Evolutionary conservation across 2,888 invertebrate species (phyloP), one percentile per base, ranked within the genome.

Genomic region (Brenthis daphne): DNA sequence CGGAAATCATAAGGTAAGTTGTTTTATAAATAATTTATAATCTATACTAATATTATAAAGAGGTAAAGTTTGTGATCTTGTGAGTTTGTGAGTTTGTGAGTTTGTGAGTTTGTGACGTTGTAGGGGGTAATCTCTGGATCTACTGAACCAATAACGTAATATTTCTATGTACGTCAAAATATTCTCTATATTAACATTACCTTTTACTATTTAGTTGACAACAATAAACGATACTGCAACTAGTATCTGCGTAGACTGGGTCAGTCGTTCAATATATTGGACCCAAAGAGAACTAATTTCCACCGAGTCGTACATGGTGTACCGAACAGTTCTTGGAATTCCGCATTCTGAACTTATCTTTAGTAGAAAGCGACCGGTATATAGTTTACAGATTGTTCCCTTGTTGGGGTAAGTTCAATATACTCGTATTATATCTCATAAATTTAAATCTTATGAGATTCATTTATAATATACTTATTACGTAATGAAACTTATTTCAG

Each of bases 201-300:
- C 16, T 60, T 48, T 12, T 29, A 3, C 6, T 29, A 24, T 58
- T 37, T 77, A 93, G 93, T 77, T 93, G 64, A 84, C 85, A 57
- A 90, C 93, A 20, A 90, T 90, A 37, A 93, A 92, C 71, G 90
- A 88, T 3, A 85, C 90, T 14, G 92, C 90, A 3, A 87, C 94
- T 12, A 95, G 96, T 70, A 86, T 98, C 37, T 95, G 96, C 2
- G 93, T 97, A 0, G 98, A 99, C 86, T 99, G 98, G 98, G 94
- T 98, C 56, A 95, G 96, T 61, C 94, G 98, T 61, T 95, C 95
- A 57, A 89, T 98, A 6, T 98, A 97, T 83, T 98, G 97, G 95
- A 94, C 96, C 0, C 97, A 97, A 85, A 80, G 93, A 24, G 93
- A 93, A 75, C 87, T 92, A 43, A 82, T 83, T 1, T 82, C 89